Conservation (phyloP, 1,140 invertebrate species). For the Lordiphosa clarofinis region DNA sequence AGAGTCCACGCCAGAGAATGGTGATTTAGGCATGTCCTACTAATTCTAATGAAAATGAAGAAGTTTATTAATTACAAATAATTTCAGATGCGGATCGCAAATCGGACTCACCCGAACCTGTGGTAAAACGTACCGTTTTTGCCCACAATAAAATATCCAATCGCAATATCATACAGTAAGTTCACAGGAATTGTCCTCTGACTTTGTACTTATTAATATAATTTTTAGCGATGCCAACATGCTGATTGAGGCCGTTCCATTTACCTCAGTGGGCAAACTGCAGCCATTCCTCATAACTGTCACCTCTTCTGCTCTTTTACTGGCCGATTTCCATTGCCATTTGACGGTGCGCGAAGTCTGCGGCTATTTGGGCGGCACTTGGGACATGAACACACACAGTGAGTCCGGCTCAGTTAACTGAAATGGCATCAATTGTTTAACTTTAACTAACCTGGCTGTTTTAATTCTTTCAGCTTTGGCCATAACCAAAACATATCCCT, state of each 20-base stretch:
- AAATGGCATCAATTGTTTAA: not conserved
- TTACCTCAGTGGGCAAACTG: constrained; percentile 91
- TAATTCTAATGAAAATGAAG: not conserved
- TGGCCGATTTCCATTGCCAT: constrained; percentile 97
- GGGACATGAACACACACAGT: constrained; percentile 97
- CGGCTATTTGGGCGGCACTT: constrained; percentile 95
- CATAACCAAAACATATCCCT: constrained; percentile 94
- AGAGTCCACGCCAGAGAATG: constrained; percentile 79
- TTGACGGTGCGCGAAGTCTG: constrained; percentile 94
- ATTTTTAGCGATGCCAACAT: constrained; percentile 89
- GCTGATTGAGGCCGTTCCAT: constrained; percentile 92
- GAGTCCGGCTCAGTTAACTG: constrained; percentile 80
- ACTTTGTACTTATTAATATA: too few species aligned
- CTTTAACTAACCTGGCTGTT: constrained; percentile 10
- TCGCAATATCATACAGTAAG: constrained; percentile 86
- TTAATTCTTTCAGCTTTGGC: constrained; percentile 85
- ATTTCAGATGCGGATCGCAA: constrained; percentile 81
- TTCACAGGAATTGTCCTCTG: too few species aligned
- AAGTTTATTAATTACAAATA: not conserved
- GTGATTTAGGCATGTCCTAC: constrained; percentile 50
- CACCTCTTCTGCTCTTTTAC: constrained; percentile 90
- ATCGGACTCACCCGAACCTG: constrained; percentile 81
- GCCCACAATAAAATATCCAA: constrained; percentile 86
- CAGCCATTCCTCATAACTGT: constrained; percentile 95
- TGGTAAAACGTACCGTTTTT: constrained; percentile 83